phyloP scores from a whole-genome alignment of 2,797 vertebrate genomes.

The Rhabdophis nuchalis region DNA sequence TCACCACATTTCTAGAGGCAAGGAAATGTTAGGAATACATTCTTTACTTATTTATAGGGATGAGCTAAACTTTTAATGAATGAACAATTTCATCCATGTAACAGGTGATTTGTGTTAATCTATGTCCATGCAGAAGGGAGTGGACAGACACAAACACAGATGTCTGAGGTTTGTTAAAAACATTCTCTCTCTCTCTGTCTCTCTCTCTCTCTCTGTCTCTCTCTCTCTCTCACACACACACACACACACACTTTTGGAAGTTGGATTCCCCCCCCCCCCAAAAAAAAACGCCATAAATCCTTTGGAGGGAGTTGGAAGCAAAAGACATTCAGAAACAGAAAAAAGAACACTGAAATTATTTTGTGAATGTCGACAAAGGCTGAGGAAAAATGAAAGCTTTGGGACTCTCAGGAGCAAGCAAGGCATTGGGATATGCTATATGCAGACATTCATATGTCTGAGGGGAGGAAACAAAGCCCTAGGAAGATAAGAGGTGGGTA shows the following conservation, averaged over 20 bases:
- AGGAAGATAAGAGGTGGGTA: background rate
- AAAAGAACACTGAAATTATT: background rate
- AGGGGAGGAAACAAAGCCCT: background rate
- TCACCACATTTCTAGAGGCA: constrained; percentile 67
- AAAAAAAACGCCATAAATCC: no score
- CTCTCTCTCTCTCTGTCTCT: no score
- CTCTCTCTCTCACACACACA: no score
- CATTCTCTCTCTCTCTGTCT: no score
- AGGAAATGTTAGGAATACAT: background rate
- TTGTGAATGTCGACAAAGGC: background rate
- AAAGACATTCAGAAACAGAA: background rate
- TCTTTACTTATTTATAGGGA: background rate
- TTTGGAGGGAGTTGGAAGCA: background rate
- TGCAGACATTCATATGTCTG: background rate
- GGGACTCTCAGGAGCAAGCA: background rate
- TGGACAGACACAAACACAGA: background rate
- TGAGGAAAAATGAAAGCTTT: background rate
- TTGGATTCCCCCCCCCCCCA: background rate
- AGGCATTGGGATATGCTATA: background rate
- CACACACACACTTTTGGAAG: background rate
- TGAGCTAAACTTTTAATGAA: background rate
- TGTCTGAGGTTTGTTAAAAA: background rate
- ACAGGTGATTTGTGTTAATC: background rate
- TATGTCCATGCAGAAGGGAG: background rate
- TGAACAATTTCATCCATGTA: background rate